Conservation (phyloP, 2,797 vertebrate genomes). For the Hemitrygon akajei region DNA sequence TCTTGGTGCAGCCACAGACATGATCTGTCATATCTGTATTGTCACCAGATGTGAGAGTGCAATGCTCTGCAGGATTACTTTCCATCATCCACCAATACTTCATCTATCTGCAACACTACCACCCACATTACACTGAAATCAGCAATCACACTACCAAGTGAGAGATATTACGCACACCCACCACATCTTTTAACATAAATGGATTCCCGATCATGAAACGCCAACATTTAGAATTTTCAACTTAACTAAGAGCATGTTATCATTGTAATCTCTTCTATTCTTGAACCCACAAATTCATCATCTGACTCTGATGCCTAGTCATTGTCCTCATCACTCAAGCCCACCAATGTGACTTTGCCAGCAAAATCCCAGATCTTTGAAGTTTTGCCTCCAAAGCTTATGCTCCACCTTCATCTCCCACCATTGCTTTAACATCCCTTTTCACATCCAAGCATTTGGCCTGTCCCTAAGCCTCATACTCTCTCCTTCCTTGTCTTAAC, state of each 20-base stretch:
- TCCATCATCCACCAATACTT: background rate
- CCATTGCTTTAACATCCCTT: background rate
- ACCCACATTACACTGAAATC: background rate
- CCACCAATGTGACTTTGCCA: background rate
- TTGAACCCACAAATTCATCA: background rate
- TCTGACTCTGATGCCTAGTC: background rate
- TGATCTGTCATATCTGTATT: background rate
- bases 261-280: background rate
- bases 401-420: background rate
- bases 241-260: too few species aligned
- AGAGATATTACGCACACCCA: background rate
- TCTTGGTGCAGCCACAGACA: background rate
- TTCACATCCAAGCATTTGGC: background rate
- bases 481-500: background rate
- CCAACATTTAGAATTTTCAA: background rate
- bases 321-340: background rate
- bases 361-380: background rate
- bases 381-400: background rate
- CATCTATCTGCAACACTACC: background rate
- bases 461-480: background rate
- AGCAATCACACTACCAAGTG: too few species aligned
- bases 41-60: background rate
- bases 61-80: background rate
- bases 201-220: background rate
- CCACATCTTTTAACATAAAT: background rate